phyloP scores from a whole-genome alignment of 2,888 invertebrate species.

The Acutogordius australiensis region DNA sequence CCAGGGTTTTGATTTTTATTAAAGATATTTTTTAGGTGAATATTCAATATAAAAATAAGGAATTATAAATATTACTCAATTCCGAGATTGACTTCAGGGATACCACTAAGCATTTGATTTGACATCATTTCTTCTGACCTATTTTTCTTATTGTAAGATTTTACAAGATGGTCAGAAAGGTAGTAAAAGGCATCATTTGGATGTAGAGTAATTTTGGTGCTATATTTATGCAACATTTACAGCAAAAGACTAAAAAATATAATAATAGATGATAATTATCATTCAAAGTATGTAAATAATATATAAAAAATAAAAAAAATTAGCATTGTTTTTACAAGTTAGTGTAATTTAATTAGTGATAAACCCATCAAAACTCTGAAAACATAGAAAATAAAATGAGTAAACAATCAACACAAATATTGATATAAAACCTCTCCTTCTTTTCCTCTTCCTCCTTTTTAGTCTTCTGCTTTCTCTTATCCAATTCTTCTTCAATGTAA shows the following conservation, averaged over 20 bases:
- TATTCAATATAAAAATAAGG: no score
- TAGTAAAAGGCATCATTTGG: conserved; percentile 21
- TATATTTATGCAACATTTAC: neutral
- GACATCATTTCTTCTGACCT: conserved; percentile 93
- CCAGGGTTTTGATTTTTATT: no score
- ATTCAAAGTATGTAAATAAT: no score
- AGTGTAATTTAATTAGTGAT: no score
- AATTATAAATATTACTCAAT: conserved; percentile 39
- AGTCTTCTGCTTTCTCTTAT: conserved; percentile 41
- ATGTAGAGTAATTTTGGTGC: neutral
- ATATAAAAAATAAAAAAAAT: no score
- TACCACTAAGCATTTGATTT: conserved; percentile 96
- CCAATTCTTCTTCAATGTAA: conserved; percentile 57
- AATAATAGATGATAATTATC: no score
- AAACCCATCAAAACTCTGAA: no score
- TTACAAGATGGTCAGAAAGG: conserved; percentile 55
- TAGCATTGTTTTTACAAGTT: no score
- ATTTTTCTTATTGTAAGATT: conserved; percentile 41
- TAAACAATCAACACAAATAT: no score
- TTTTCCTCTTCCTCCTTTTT: neutral
- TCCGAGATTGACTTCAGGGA: conserved; percentile 95
- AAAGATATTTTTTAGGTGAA: no score
- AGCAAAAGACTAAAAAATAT: no score
- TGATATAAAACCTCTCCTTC: neutral
- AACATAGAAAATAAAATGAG: no score